Conservation (phyloP, 1,140 invertebrate genomes). For the Pogonognathellus flavescens region DNA sequence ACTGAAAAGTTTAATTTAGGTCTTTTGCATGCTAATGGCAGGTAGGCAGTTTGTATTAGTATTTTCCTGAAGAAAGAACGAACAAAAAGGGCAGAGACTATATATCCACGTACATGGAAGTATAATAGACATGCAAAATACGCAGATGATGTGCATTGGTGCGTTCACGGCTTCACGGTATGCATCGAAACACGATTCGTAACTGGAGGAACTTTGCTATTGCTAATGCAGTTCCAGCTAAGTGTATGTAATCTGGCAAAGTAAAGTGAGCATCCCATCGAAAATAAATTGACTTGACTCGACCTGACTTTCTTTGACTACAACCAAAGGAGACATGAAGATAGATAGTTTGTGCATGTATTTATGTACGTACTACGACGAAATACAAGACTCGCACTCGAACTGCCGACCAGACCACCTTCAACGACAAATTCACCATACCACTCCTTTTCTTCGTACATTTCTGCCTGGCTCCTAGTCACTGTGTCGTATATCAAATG, state of each 20-base stretch:
- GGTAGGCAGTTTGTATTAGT: background rate
- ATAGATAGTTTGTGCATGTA: conserved; percentile 45
- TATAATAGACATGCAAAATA: too few species aligned
- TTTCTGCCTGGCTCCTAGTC: background rate
- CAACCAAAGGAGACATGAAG: conserved; percentile 41
- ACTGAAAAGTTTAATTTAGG: conserved; percentile 11
- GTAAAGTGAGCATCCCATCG: conserved; percentile 43
- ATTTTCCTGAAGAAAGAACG: too few species aligned
- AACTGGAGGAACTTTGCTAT: background rate
- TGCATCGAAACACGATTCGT: too few species aligned
- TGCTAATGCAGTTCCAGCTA: conserved; percentile 13
- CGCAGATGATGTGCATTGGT: too few species aligned
- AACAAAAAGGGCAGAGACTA: too few species aligned
- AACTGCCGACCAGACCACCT: conserved; percentile 24
- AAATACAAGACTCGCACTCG: background rate
- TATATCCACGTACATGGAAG: too few species aligned
- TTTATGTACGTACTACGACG: background rate
- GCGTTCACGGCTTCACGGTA: too few species aligned
- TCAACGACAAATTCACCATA: conserved; percentile 18
- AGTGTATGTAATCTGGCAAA: conserved; percentile 26
- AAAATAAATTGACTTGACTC: conserved; percentile 49
- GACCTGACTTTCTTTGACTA: conserved; percentile 11
- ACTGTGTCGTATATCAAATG: too few species aligned
- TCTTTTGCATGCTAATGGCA: conserved; percentile 25
- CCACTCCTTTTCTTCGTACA: conserved; percentile 28